Percentiles rank a stretch among this genome's conserved stretches.
Evolutionary conservation across 2,113 vertebrate genomes (phyloP).

Genomic region (Albula goreensis): DNA sequence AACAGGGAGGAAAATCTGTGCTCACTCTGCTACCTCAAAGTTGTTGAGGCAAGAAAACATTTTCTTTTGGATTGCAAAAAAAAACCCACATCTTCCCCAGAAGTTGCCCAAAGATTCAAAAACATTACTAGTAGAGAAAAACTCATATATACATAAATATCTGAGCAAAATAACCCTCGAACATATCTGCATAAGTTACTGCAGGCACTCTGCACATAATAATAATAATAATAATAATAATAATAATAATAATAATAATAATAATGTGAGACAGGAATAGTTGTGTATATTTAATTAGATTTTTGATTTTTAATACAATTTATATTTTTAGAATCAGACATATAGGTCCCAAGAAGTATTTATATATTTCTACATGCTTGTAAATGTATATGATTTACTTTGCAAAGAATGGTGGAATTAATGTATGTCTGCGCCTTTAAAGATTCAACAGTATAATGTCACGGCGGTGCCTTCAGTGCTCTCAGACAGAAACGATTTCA

Average conservation of each 20-base stretch:
- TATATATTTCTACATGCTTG: background rate
- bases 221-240: conserved; percentile 1
- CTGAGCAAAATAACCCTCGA: too few relatives aligned
- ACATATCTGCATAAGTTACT: too few relatives aligned
- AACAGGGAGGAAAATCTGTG: too few relatives aligned
- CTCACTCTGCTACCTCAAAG: too few relatives aligned
- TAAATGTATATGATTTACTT: background rate
- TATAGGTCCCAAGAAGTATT: background rate
- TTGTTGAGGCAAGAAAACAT: too few relatives aligned
- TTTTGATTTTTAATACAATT: background rate
- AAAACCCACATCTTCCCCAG: background rate
- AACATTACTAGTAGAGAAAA: too few relatives aligned
- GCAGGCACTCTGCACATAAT: background rate
- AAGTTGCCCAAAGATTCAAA: background rate
- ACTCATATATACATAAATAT: too few relatives aligned
- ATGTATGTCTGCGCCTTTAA: conserved; percentile 44
- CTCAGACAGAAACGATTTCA: conserved; percentile 24
- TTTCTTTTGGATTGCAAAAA: background rate
- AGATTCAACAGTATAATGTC: conserved; percentile 20
- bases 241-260: conserved; percentile 14
- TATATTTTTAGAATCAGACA: background rate
- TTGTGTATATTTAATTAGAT: background rate
- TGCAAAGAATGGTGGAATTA: background rate
- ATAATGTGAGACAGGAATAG: background rate
- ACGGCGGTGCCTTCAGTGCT: conserved; percentile 15